phyloP scores from a whole-genome alignment of 2,113 vertebrate genomes.

The Xiphophorus maculatus region DNA sequence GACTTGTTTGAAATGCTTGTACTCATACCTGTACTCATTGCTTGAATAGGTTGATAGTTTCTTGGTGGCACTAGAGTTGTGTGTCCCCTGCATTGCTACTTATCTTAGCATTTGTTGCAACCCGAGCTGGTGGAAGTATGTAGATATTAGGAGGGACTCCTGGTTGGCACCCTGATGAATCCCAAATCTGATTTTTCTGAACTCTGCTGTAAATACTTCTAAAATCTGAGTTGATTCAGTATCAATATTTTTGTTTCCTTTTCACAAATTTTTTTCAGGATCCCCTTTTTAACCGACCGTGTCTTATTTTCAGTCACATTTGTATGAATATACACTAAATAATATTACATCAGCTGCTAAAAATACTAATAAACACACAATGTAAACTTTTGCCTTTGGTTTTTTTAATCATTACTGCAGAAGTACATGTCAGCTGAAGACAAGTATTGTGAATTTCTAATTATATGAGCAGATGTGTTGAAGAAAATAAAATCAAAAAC shows the following conservation, averaged over 20 bases:
- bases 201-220: no score
- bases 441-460: constrained; percentile 30
- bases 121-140: no score
- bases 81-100: no score
- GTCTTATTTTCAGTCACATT: no score
- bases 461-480: constrained; percentile 30
- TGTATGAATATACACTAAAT: not conserved
- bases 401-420: constrained; percentile 39
- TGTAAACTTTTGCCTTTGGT: not conserved
- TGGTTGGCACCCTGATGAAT: no score
- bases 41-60: no score
- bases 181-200: no score
- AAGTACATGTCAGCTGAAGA: constrained; percentile 29
- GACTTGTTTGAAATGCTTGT: no score
- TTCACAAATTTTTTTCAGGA: not conserved
- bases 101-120: no score
- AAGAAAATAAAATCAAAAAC: constrained; percentile 21
- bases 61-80: no score
- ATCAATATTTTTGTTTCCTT: not conserved
- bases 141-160: no score
- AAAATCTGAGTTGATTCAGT: not conserved
- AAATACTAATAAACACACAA: constrained; percentile 2
- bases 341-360: not conserved
- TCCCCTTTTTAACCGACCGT: not conserved
- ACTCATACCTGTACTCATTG: no score